These are phyloP conservation scores for Scalopus aquaticus DNA, from an alignment of 2,113 vertebrate genomes.

Conservation along the genomic window DNA sequence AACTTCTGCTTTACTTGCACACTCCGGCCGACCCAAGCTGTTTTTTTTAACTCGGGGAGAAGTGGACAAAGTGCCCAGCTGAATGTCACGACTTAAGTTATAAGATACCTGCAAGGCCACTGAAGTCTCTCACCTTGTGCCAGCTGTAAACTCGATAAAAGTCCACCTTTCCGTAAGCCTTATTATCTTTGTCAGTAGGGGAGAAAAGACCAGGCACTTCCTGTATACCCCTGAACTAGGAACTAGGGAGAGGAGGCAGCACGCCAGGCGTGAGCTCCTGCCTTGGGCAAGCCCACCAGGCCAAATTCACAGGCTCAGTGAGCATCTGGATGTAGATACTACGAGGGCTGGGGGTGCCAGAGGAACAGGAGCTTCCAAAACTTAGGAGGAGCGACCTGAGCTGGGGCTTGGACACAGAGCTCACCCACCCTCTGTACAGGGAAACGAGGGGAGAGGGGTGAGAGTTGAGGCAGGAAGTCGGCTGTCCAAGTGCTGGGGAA, in stretches of 20 bases:
- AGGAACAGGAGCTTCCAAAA: too few relatives aligned
- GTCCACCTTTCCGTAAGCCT: background rate
- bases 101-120: background rate
- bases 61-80: background rate
- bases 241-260: too few relatives aligned
- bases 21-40: background rate
- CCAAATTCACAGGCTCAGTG: background rate
- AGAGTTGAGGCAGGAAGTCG: background rate
- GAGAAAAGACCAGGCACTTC: background rate
- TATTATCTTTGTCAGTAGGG: background rate
- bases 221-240: too few relatives aligned
- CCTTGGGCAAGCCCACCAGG: background rate
- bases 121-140: background rate
- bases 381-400: background rate
- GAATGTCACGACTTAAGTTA: background rate
- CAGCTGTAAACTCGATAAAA: background rate
- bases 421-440: too few relatives aligned
- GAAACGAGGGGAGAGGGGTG: background rate
- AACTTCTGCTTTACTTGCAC: background rate
- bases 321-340: background rate
- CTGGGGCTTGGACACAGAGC: accelerated
- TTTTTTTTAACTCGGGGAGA: too few relatives aligned
- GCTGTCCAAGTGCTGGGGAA: background rate
- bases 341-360: too few relatives aligned
- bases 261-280: too few relatives aligned